phyloP scores from a whole-genome alignment of 2,888 invertebrate species.

The Drosophila sordidapex region DNA sequence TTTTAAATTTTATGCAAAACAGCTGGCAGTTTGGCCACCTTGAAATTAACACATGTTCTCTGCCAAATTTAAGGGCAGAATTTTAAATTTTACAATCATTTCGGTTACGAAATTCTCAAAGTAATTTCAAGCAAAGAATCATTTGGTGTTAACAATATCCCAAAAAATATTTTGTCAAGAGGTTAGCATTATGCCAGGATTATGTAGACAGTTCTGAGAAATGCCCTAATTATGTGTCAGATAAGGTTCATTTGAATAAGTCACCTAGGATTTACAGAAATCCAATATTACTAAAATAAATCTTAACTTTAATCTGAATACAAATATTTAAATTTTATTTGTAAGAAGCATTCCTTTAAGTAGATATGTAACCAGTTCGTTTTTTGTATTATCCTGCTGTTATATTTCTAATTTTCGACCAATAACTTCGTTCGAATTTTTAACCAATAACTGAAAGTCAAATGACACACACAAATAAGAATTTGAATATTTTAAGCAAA shows the following conservation, averaged over 20 bases:
- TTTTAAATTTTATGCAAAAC: conserved; percentile 52
- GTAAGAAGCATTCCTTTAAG: background rate
- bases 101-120: background rate
- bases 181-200: background rate
- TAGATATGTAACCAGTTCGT: background rate
- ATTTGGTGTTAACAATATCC: background rate
- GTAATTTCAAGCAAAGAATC: background rate
- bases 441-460: background rate
- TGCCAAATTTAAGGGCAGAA: background rate
- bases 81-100: background rate
- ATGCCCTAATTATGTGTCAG: background rate
- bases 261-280: background rate
- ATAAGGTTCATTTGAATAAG: background rate
- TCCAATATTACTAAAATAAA: background rate
- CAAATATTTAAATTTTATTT: background rate
- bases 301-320: background rate
- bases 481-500: background rate
- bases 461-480: background rate
- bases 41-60: conserved; percentile 29
- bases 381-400: background rate
- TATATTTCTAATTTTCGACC: too few relatives aligned
- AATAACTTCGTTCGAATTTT: background rate
- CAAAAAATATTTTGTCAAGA: background rate
- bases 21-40: conserved; percentile 21
- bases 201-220: background rate